A percentile compares a stretch with the other conserved stretches of the same genome.
phyloP scores from a whole-genome alignment of 2,113 vertebrate genomes.

The Boulengeromyrus knoepffleri region DNA sequence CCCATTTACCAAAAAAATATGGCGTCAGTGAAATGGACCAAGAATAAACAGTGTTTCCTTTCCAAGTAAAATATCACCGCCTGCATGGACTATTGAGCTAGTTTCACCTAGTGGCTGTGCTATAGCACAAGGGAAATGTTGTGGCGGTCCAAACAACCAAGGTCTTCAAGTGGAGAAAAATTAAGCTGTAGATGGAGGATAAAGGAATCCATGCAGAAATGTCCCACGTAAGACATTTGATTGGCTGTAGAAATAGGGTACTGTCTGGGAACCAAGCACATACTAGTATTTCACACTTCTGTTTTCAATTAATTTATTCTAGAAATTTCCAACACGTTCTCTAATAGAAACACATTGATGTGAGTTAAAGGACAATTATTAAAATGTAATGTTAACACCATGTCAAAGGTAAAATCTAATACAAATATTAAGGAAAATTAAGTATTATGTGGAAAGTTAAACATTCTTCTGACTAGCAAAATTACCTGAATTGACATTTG shows the following conservation, averaged over 20 bases:
- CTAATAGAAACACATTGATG: not conserved
- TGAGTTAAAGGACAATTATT: not conserved
- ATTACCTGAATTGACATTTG: not conserved
- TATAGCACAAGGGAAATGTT: not conserved
- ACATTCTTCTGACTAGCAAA: not conserved
- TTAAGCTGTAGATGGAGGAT: not conserved
- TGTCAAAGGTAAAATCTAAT: not conserved
- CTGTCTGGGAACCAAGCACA: not conserved
- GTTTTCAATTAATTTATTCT: not conserved
- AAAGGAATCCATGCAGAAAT: not conserved
- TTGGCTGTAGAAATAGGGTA: not conserved
- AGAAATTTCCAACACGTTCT: not conserved
- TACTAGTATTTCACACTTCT: not conserved
- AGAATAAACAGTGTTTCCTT: not conserved
- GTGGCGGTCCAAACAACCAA: not conserved
- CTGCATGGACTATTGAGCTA: not conserved
- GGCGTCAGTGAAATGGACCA: not conserved
- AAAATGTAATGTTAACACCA: not conserved
- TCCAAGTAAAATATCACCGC: not conserved
- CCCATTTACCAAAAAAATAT: not conserved
- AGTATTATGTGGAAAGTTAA: not conserved
- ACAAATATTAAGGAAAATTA: not conserved
- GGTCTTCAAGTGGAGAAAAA: not conserved
- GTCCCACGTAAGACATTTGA: not conserved
- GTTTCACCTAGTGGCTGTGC: not conserved